Percentiles rank a stretch among this genome's conserved stretches.
Evolutionary conservation across 30 jellyfish, hydroid and myxozoan species (phyloP).

Genomic region (Cassiopea andromeda): DNA sequence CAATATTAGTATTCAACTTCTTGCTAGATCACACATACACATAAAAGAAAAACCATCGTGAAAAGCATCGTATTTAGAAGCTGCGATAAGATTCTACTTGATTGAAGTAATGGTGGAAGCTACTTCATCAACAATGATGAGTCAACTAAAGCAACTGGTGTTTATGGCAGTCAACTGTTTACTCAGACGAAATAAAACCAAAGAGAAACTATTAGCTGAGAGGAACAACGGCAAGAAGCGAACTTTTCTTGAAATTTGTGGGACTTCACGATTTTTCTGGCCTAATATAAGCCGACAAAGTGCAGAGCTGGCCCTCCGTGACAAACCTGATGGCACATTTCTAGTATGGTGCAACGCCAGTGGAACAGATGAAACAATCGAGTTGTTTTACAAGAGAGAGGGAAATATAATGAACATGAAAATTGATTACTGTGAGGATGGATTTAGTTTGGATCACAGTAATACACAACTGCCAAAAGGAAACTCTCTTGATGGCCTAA

Average conservation of each 20-base stretch:
- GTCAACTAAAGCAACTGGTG: neutral
- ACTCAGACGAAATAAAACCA: neutral
- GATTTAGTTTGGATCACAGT: conserved; percentile 47
- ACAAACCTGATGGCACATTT: conserved; percentile 45
- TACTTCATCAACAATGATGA: neutral
- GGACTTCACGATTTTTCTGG: conserved; percentile 59
- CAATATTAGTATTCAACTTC: too few relatives aligned
- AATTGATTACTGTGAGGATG: conserved; percentile 20
- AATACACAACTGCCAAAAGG: conserved; percentile 34
- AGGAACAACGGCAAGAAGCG: neutral
- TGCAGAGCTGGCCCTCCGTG: conserved; percentile 19
- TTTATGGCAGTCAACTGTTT: neutral
- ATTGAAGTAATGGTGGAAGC: neutral
- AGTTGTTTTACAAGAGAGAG: conserved; percentile 29
- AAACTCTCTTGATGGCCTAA: conserved; percentile 24
- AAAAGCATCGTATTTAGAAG: too few relatives aligned
- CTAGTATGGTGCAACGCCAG: neutral
- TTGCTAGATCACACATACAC: too few relatives aligned
- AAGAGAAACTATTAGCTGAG: neutral
- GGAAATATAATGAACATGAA: conserved; percentile 35
- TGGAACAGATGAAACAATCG: conserved; percentile 2
- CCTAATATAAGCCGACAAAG: conserved; percentile 20
- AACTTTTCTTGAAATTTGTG: neutral
- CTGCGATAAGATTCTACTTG: neutral
- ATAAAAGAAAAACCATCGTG: too few relatives aligned